Base-by-base conservation (phyloP, 2,888 invertebrate species). In the Pyrgus malvae region DNA sequence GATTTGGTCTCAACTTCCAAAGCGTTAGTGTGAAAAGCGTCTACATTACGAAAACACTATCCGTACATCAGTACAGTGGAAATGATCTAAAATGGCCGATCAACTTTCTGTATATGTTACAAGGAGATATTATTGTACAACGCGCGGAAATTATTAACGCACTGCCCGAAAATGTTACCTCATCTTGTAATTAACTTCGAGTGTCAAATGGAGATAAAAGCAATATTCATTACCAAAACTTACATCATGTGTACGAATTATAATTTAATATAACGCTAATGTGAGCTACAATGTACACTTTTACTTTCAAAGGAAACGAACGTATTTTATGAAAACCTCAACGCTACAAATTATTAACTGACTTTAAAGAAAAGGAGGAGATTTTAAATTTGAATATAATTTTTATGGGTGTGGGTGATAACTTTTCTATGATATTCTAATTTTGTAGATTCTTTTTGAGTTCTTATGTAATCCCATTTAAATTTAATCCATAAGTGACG, bases 71-170 rank as follows among this genome's bases (percentile, higher is more conserved):
- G 48, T 42, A 42, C 54, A 40, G 50, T 48, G 44, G 57, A 61
- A 56, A 54, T 56, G 50, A 58, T 60, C 57, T 56, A 48, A 48
- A 56, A 54, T 58, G 40, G 29, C 50, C 48, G 48, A 58, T 57
- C 51, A 44, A 41, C 42, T 11, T 17, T 19, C 40, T 42, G 48
- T 57, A 57, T 61, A 56, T 56, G 48, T 61, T 59, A 57, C 61
- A 61, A 59, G 57, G 59, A 59, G 59, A 61, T 56, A 57, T 27
- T 55, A 48, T 59, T 55, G 21, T 46, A 57, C 59, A 61, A 59
- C 33, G 51, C n/a, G 44, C 48, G 57, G 61, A 61, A 59, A 59
- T 55, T 50, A 54, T 48, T 51, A 42, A 51, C 41, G 12, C 50
- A 21, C 35, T 51, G 21, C 35, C 35, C 27, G 33, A 50, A 57